A percentile compares a stretch with the other conserved stretches of the same genome.
Evolutionary conservation across 1,140 invertebrate genomes (phyloP).

Genomic region (Bombus vancouverensis): DNA sequence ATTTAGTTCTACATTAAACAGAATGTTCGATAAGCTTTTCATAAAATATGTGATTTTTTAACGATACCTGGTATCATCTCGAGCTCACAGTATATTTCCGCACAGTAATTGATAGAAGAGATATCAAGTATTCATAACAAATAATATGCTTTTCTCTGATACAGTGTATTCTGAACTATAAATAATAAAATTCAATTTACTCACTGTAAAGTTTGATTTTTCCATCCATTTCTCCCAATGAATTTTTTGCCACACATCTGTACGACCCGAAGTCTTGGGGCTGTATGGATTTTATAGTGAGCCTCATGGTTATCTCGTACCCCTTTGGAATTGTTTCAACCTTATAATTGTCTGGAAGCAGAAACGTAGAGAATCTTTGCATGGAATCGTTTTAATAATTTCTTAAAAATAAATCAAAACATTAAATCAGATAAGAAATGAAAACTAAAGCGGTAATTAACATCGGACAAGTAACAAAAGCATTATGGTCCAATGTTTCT

Average conservation of each 20-base stretch:
- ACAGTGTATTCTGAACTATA: too few species aligned
- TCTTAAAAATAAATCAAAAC: not conserved
- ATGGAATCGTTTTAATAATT: not conserved
- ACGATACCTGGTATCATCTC: too few species aligned
- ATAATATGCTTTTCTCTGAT: too few species aligned
- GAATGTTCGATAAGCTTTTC: not conserved
- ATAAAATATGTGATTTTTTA: too few species aligned
- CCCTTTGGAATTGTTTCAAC: conserved; percentile 81
- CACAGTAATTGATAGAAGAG: too few species aligned
- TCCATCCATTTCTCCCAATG: conserved; percentile 84
- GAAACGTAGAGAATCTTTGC: not conserved
- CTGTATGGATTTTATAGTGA: conserved; percentile 84
- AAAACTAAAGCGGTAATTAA: not conserved
- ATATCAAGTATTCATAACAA: too few species aligned
- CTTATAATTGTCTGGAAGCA: conserved; percentile 82
- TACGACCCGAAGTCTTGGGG: conserved; percentile 85
- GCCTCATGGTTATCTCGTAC: conserved; percentile 84
- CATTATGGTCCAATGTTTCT: too few species aligned
- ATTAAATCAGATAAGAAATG: not conserved
- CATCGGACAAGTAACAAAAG: not conserved
- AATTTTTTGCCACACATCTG: conserved; percentile 85
- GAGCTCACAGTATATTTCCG: too few species aligned
- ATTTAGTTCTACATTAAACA: not conserved
- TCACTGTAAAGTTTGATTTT: conserved; percentile 85
- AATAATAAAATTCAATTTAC: conserved; percentile 61